These are phyloP conservation scores for Ranitomeya imitator DNA, from an alignment of 2,113 vertebrate genomes.

Conservation along the genomic window DNA sequence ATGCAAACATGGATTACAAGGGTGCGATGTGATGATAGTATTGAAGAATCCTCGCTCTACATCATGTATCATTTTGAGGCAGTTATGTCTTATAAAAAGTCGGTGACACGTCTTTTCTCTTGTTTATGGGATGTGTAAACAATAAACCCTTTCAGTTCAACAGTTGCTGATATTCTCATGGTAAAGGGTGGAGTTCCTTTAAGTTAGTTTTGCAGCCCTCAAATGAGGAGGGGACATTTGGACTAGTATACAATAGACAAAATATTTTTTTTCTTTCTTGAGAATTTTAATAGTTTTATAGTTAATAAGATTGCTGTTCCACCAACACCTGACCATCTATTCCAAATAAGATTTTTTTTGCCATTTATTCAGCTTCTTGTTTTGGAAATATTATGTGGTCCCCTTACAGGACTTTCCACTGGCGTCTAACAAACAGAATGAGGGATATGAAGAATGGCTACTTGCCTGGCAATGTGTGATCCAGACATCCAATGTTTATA, in stretches of 20 bases:
- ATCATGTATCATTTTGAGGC: too few species aligned
- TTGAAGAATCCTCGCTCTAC: too few species aligned
- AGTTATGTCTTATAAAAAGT: neutral
- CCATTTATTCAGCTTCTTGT: conserved; percentile 52
- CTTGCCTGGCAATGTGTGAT: conserved; percentile 52
- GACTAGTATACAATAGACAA: conserved; percentile 19
- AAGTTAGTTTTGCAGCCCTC: neutral
- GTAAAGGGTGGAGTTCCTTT: neutral
- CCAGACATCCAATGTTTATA: conserved; percentile 48
- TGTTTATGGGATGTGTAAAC: neutral
- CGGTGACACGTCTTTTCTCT: neutral
- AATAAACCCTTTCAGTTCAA: neutral
- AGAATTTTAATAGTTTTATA: neutral
- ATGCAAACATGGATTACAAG: too few species aligned
- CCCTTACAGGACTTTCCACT: conserved; percentile 52
- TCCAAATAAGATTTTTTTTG: conserved; percentile 25
- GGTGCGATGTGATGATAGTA: too few species aligned
- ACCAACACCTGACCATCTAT: conserved; percentile 33
- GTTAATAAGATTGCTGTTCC: conserved; percentile 16
- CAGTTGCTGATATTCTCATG: neutral
- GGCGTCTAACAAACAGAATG: conserved; percentile 46
- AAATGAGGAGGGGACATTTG: neutral
- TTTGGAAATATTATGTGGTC: conserved; percentile 23
- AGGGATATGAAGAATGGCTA: conserved; percentile 53
- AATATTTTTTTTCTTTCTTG: conserved; percentile 18